These are phyloP conservation scores for Mirounga angustirostris DNA, from an alignment of 2,113 vertebrate species.

Conservation along the genomic window DNA sequence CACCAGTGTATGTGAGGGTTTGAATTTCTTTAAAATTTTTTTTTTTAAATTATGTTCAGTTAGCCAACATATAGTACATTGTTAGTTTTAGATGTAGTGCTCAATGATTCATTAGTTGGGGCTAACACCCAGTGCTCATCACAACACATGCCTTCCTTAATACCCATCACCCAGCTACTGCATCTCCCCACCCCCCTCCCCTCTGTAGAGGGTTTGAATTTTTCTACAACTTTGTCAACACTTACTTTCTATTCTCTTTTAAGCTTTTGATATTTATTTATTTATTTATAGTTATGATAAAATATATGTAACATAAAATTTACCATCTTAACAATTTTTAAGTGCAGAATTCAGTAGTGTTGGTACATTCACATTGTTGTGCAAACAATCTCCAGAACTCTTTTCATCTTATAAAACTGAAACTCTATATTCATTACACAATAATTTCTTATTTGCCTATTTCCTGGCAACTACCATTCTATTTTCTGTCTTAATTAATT, in stretches of 20 bases:
- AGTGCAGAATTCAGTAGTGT: not conserved
- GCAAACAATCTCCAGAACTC: not conserved
- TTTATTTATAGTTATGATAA: not conserved
- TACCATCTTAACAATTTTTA: not conserved
- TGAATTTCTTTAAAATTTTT: not conserved
- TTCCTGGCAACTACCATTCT: not conserved
- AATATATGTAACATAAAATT: not conserved
- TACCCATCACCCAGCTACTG: too few relatives aligned
- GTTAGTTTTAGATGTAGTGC: too few relatives aligned
- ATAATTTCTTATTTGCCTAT: not conserved
- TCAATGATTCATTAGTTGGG: too few relatives aligned
- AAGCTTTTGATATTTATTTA: not conserved
- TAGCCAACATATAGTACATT: too few relatives aligned
- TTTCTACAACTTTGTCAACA: not conserved
- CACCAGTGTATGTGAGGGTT: not conserved
- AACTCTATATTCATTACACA: not conserved
- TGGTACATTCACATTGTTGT: not conserved
- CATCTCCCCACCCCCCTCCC: too few relatives aligned
- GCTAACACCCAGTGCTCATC: too few relatives aligned
- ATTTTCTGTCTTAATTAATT: not conserved
- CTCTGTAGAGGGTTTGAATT: not conserved
- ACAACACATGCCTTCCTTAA: too few relatives aligned
- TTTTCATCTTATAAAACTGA: slow-evolving; percentile 4
- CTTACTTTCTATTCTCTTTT: not conserved
- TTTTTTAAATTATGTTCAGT: too few relatives aligned